Conservation (phyloP, 2,797 vertebrate species). For the Centroberyx gerrardi region DNA sequence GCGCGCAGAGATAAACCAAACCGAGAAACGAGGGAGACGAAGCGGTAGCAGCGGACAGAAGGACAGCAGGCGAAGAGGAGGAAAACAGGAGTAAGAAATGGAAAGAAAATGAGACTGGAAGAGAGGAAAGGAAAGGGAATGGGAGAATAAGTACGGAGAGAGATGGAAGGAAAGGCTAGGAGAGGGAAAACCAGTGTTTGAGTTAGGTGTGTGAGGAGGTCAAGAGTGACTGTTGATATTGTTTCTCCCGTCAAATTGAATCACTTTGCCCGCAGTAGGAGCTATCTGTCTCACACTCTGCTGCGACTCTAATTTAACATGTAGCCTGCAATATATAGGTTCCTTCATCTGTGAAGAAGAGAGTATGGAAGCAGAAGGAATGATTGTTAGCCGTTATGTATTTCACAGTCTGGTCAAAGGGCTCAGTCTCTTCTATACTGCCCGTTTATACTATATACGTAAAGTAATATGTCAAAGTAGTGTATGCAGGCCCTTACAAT, state of each 20-base stretch:
- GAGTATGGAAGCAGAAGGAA: slow-evolving; percentile 12
- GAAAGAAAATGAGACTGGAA: slow-evolving; percentile 39
- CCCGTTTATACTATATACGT: slow-evolving; percentile 1
- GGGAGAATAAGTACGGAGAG: slow-evolving; percentile 28
- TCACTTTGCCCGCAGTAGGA: slow-evolving; percentile 48
- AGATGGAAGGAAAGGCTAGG: slow-evolving; percentile 45
- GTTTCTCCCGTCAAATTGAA: slow-evolving; percentile 67
- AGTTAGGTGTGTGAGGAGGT: slow-evolving; percentile 65
- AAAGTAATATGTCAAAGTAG: slow-evolving; percentile 9
- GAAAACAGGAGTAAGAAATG: slow-evolving; percentile 44
- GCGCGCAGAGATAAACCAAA: slow-evolving; percentile 40
- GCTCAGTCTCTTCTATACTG: not conserved
- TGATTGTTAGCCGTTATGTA: not conserved
- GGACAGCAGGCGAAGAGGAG: slow-evolving; percentile 59
- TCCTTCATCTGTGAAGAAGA: slow-evolving; percentile 13
- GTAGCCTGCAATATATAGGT: not conserved
- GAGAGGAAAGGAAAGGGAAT: slow-evolving; percentile 31
- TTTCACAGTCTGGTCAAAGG: not conserved
- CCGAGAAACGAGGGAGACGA: slow-evolving; percentile 29
- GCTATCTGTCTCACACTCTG: slow-evolving; percentile 31
- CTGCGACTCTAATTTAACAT: slow-evolving; percentile 24
- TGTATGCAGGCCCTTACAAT: not conserved
- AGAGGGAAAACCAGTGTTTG: slow-evolving; percentile 62
- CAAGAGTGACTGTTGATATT: slow-evolving; percentile 63
- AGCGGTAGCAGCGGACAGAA: slow-evolving; percentile 56